A percentile compares a stretch with the other conserved stretches of the same genome.
These are phyloP conservation scores for Heloderma charlesbogerti DNA, from an alignment of 2,113 vertebrate species.

Conservation along the genomic window DNA sequence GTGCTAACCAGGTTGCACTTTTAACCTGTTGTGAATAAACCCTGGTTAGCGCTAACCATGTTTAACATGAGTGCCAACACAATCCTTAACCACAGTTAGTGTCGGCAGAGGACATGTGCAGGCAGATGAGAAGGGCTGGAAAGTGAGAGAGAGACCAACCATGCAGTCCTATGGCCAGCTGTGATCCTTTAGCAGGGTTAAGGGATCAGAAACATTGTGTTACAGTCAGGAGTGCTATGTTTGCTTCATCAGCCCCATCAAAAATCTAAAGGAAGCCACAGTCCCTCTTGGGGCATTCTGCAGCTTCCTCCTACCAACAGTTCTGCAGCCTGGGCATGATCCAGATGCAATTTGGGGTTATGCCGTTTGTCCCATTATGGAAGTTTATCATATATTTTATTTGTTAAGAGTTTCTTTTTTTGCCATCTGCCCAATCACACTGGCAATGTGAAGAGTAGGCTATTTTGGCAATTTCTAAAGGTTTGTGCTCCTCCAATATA, in stretches of 20 bases:
- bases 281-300: neutral
- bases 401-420: neutral
- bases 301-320: neutral
- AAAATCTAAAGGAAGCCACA: neutral
- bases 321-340: neutral
- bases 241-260: neutral
- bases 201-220: neutral
- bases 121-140: neutral
- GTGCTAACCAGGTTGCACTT: neutral
- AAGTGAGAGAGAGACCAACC: neutral
- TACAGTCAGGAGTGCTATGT: neutral
- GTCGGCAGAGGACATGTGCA: neutral
- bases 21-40: neutral
- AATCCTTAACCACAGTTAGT: neutral
- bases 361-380: neutral
- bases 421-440: neutral
- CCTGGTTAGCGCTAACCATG: neutral
- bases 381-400: neutral
- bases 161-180: neutral
- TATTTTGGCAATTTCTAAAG: slow-evolving; percentile 29
- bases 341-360: neutral
- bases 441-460: slow-evolving; percentile 10
- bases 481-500: slow-evolving; percentile 43
- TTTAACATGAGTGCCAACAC: neutral
- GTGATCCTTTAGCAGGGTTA: neutral